These are phyloP conservation scores for Pristionchus japonicus DNA, from an alignment of 2,888 invertebrate species.

Conservation along the genomic window DNA sequence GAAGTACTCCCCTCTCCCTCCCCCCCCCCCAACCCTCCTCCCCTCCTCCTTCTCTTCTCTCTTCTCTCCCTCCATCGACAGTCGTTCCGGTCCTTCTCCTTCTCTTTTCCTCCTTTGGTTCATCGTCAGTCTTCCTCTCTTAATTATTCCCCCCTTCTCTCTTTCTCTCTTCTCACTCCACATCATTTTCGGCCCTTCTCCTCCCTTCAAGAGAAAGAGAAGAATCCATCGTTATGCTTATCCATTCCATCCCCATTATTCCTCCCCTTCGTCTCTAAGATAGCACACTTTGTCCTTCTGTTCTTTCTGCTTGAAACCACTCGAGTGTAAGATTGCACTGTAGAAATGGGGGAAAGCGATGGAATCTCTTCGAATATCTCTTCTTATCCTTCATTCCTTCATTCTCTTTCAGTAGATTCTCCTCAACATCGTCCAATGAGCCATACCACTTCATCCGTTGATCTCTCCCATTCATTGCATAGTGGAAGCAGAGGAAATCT, in stretches of 20 bases:
- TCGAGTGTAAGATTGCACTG: neutral
- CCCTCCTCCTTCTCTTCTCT: neutral
- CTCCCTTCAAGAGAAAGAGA: neutral
- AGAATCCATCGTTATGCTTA: neutral
- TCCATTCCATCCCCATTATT: neutral
- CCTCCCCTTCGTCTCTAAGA: neutral
- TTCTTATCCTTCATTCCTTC: neutral
- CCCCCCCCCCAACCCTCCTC: neutral
- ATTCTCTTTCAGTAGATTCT: neutral
- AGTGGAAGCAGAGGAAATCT: conserved; percentile 53
- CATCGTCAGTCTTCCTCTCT: conserved; percentile 5
- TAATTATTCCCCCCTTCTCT: neutral
- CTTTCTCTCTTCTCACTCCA: conserved; percentile 11
- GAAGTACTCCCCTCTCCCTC: conserved; percentile 15
- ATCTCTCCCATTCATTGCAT: conserved; percentile 25
- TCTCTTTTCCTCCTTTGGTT: neutral
- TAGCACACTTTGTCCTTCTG: neutral
- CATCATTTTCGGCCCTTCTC: neutral
- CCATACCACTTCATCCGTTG: conserved; percentile 25
- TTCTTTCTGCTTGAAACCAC: neutral
- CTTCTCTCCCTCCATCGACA: neutral
- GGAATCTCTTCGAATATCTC: neutral
- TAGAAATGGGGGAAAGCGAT: neutral
- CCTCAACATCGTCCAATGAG: conserved; percentile 41
- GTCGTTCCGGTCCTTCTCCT: conserved; percentile 14